These are phyloP conservation scores for Dione juno DNA, from an alignment of 2,888 invertebrate species.

Conservation along the genomic window DNA sequence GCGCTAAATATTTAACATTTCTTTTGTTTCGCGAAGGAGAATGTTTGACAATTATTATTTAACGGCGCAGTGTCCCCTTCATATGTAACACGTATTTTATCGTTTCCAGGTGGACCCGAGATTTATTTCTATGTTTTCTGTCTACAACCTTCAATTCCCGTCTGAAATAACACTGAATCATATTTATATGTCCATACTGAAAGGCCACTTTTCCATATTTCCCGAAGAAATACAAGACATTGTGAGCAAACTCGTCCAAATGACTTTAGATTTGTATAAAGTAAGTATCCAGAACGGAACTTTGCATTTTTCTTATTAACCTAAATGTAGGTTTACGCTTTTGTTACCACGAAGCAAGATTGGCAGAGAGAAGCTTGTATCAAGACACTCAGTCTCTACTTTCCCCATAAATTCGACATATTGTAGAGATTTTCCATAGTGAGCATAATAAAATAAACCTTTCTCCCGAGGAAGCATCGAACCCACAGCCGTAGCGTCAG, in stretches of 20 bases:
- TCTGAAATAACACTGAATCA: conserved; percentile 89
- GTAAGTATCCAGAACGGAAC: conserved; percentile 59
- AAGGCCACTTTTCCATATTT: conserved; percentile 90
- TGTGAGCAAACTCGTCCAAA: conserved; percentile 87
- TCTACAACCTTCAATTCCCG: conserved; percentile 94
- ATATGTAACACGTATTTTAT: background rate
- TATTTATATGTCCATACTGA: conserved; percentile 92
- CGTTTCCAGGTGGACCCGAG: conserved; percentile 89
- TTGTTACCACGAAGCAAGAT: too few species aligned
- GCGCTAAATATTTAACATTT: background rate
- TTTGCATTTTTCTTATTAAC: too few species aligned
- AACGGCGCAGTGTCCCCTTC: background rate
- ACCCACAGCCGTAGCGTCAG: too few species aligned
- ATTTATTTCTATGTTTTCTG: conserved; percentile 95
- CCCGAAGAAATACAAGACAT: conserved; percentile 85
- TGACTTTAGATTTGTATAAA: conserved; percentile 93
- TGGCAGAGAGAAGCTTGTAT: too few species aligned
- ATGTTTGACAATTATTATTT: background rate
- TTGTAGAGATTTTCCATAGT: too few species aligned
- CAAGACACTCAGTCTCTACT: too few species aligned
- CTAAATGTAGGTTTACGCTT: too few species aligned
- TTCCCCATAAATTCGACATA: too few species aligned
- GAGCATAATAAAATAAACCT: too few species aligned
- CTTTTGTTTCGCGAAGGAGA: background rate
- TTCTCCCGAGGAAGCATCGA: too few species aligned